These are phyloP conservation scores for Centruroides sculpturatus DNA, from an alignment of 1,140 invertebrate species.

Conservation along the genomic window DNA sequence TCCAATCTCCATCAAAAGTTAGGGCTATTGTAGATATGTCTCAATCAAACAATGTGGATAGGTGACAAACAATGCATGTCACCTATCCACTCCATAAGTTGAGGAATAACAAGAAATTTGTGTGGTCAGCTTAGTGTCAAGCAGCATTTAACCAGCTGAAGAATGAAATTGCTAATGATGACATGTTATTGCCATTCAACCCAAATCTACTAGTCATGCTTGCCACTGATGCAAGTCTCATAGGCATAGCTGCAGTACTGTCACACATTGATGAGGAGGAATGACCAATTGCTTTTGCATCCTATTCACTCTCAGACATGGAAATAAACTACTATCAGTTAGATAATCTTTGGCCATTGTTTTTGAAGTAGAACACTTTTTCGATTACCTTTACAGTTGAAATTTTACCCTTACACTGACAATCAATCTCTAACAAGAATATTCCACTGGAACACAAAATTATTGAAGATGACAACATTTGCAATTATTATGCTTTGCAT, in stretches of 20 bases:
- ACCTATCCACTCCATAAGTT: constrained; percentile 8
- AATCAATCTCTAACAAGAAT: neutral
- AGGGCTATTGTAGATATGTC: constrained; percentile 24
- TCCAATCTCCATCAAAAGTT: constrained; percentile 21
- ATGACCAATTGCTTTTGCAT: constrained; percentile 32
- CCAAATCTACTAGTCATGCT: constrained; percentile 35
- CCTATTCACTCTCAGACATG: constrained; percentile 26
- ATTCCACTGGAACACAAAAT: neutral
- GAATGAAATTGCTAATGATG: constrained; percentile 5
- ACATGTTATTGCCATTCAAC: constrained; percentile 27
- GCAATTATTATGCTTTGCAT: neutral
- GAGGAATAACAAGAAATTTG: constrained; percentile 16
- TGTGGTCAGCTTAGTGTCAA: constrained; percentile 19
- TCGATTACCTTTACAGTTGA: constrained; percentile 33
- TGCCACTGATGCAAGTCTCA: constrained; percentile 26
- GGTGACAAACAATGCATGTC: constrained; percentile 22
- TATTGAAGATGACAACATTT: neutral
- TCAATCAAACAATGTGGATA: constrained; percentile 21
- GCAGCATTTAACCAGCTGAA: constrained; percentile 22
- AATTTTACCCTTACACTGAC: neutral
- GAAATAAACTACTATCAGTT: constrained; percentile 32
- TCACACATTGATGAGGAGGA: constrained; percentile 29
- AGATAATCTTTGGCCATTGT: constrained; percentile 32
- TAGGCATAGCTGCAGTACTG: constrained; percentile 33
- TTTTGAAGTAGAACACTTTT: constrained; percentile 36